Evolutionary conservation across 2,113 vertebrate genomes (phyloP).

Genomic region (Podilymbus podiceps): DNA sequence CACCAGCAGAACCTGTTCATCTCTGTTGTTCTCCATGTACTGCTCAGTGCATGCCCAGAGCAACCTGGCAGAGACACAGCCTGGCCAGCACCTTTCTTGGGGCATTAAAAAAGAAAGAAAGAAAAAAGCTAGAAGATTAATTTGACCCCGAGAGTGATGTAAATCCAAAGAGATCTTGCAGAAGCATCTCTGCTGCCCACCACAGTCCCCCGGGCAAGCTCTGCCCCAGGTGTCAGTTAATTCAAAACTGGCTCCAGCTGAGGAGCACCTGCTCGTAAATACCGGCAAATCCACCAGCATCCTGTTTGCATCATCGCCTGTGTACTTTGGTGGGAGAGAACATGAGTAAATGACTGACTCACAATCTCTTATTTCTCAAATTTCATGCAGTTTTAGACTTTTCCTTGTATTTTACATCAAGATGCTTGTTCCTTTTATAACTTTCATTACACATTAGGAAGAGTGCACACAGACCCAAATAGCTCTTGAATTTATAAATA

Average conservation of each 20-base stretch:
- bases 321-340: constrained; percentile 7
- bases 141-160: neutral
- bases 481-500: constrained; percentile 52
- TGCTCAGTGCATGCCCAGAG: neutral
- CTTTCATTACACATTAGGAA: neutral
- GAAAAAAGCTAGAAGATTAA: neutral
- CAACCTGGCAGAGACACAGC: neutral
- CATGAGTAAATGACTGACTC: constrained; percentile 48
- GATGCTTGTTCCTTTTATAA: constrained; percentile 6
- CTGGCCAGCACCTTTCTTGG: neutral
- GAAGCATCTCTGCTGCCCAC: neutral
- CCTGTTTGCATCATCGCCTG: constrained; percentile 3
- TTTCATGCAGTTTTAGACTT: constrained; percentile 27
- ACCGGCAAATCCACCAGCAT: constrained; percentile 12
- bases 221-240: neutral
- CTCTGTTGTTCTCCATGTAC: accelerated
- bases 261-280: constrained; percentile 51
- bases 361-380: constrained; percentile 3
- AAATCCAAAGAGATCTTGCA: neutral
- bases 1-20: accelerated
- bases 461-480: neutral
- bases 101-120: neutral
- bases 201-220: neutral
- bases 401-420: constrained; percentile 14
- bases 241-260: neutral